A percentile compares a stretch with the other conserved stretches of the same genome.
These are phyloP conservation scores for Drosophila sordidapex DNA, from an alignment of 2,888 invertebrate genomes.

Conservation along the genomic window DNA sequence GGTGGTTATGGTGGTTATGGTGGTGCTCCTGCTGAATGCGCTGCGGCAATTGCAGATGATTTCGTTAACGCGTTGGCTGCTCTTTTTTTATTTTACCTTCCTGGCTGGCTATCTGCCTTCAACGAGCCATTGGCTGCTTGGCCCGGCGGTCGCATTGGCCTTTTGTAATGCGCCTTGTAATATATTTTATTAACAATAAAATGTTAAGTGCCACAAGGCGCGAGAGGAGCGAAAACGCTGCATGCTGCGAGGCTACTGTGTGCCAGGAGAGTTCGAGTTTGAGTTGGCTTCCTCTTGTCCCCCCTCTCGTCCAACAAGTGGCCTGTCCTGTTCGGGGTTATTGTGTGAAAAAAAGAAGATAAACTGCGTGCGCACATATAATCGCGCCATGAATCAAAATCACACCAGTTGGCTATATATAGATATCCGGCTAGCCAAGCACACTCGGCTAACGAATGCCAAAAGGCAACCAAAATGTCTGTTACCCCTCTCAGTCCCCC, in stretches of 20 bases:
- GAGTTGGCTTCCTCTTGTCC: neutral
- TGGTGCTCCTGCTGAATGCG: neutral
- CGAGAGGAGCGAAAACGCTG: conserved; percentile 19
- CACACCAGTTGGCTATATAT: conserved; percentile 81
- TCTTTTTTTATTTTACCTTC: conserved; percentile 19
- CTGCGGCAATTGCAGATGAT: conserved; percentile 67
- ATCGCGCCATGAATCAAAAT: conserved; percentile 84
- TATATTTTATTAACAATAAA: conserved; percentile 81
- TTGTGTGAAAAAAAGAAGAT: conserved; percentile 77
- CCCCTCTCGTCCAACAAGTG: neutral
- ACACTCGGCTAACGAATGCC: conserved; percentile 62
- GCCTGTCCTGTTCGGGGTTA: conserved; percentile 57
- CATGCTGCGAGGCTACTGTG: conserved; percentile 60
- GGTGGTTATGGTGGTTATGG: neutral
- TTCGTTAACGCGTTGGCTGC: conserved; percentile 74
- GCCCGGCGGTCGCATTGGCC: conserved; percentile 59
- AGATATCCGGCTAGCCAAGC: conserved; percentile 74
- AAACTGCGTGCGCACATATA: conserved; percentile 84
- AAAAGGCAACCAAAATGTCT: conserved; percentile 16
- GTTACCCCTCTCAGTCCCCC: neutral
- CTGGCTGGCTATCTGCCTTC: conserved; percentile 20
- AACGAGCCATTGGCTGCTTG: conserved; percentile 25
- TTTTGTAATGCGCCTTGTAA: conserved; percentile 77
- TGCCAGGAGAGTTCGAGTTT: conserved; percentile 18
- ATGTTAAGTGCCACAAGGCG: conserved; percentile 78